These are phyloP conservation scores for Disparrhopalites patrizii DNA, from an alignment of 2,888 invertebrate genomes.

Conservation along the genomic window DNA sequence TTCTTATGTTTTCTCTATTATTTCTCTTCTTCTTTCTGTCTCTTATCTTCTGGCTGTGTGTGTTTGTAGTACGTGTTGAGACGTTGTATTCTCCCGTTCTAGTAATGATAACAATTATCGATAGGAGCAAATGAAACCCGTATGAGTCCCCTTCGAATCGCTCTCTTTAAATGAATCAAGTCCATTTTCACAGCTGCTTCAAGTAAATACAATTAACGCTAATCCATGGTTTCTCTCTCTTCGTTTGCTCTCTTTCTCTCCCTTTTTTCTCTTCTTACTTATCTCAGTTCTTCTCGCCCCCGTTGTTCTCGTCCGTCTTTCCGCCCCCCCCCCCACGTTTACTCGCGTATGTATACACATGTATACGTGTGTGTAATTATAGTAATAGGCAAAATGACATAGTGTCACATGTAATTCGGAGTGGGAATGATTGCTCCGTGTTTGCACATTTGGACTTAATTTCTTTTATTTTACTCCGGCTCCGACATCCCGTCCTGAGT, in stretches of 20 bases:
- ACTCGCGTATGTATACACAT: too few species aligned
- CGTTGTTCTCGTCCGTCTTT: too few species aligned
- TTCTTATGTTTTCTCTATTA: too few species aligned
- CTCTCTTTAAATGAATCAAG: constrained; percentile 3
- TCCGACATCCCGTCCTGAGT: too few species aligned
- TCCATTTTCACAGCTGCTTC: constrained; percentile 1
- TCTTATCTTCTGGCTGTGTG: too few species aligned
- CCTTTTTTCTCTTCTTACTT: not conserved
- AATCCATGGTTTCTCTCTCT: constrained; percentile 1
- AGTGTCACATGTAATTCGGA: too few species aligned
- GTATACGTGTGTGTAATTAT: too few species aligned
- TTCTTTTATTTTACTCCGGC: too few species aligned
- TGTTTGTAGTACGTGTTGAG: too few species aligned
- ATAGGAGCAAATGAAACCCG: not conserved
- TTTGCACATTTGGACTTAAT: not conserved
- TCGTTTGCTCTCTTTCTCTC: not conserved
- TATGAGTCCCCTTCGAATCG: not conserved
- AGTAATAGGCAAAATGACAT: too few species aligned
- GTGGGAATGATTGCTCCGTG: too few species aligned
- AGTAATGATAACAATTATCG: not conserved
- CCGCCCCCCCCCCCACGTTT: too few species aligned
- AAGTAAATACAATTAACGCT: not conserved
- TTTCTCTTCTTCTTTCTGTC: constrained; percentile 14
- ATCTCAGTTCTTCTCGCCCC: not conserved
- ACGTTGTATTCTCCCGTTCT: constrained; percentile 9